phyloP scores from a whole-genome alignment of 23 tunicate species.

The Trididemnum miniatum region DNA sequence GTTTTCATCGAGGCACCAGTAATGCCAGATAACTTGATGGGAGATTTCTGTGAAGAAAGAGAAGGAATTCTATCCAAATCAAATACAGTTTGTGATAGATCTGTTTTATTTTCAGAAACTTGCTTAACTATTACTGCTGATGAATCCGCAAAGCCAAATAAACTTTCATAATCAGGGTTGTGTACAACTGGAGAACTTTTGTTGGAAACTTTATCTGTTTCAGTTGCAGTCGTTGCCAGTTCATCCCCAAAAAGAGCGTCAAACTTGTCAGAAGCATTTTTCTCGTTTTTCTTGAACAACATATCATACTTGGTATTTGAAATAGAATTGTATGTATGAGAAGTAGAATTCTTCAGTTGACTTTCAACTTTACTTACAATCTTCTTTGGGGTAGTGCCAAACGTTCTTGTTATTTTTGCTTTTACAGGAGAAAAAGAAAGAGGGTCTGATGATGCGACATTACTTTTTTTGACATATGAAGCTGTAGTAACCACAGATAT shows the following conservation, averaged over 20 bases:
- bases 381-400: too few relatives aligned
- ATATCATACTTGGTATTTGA: conserved; percentile 62
- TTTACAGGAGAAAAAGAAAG: background rate
- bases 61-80: background rate
- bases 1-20: conserved; percentile 75
- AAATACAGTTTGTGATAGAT: background rate
- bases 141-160: conserved; percentile 44
- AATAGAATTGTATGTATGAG: conserved; percentile 6
- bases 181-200: background rate
- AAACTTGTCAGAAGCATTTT: conserved; percentile 83
- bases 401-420: background rate
- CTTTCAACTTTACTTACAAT: background rate
- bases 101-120: background rate
- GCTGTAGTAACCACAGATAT: background rate
- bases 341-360: background rate
- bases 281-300: conserved; percentile 70
- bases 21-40: conserved; percentile 16
- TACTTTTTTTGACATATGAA: background rate
- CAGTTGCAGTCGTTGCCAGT: background rate
- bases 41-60: conserved; percentile 8
- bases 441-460: background rate
- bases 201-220: background rate
- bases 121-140: background rate
- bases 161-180: conserved; percentile 40
- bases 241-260: conserved; percentile 79